Evolutionary conservation across 1,140 invertebrate genomes (phyloP), one percentile per base, ranked within the genome.

Genomic region (Matsumurasca onukii): DNA sequence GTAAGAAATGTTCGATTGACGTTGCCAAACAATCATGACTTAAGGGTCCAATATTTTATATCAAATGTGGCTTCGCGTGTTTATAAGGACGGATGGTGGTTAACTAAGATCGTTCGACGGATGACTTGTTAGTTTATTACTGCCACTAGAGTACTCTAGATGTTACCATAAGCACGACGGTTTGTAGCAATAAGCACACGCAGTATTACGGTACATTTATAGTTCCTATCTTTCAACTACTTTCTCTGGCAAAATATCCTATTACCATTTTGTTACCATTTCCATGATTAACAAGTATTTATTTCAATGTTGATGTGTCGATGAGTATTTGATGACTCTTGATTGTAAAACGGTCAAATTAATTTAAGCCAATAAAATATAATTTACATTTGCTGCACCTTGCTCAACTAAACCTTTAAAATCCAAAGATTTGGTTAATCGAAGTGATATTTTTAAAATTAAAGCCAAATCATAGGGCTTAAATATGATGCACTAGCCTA

Each of bases 21-120:
- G 49, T 59, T 59, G 55, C 55, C 55, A 59, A 59, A 59, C 55
- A 59, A 59, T 59, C 55, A 59, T 24, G 55, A 59, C 55, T 59
- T 27, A 24, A 59, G 55, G 55, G 55, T 59, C 55, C 55, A 59
- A 59, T 59, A 2, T 59, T 59, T 59, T 59, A 59, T 59, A 59
- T 59, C 55, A 27, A 59, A 27, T 59, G 30, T 59, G 55, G 25
- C 49, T 51, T 22, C 24, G 49, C 49, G 49, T 51, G 49, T 51
- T 51, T 51, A 51, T 51, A 51, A 20, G 49, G 49, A 51, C 49
- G n/a, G 24, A n/a, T n/a, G 49, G 3, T 17, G 17, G 49, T 5
- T 3, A 59, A 13, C 25, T 27, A 59, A 5, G 25, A 24, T 29
- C 22, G 55, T 27, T 5, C 15, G 55, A 22, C 49, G 3, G 55